A percentile compares a stretch with the other conserved stretches of the same genome.
These are phyloP conservation scores for Sorex araneus DNA, from an alignment of 2,113 vertebrate species.

Conservation along the genomic window DNA sequence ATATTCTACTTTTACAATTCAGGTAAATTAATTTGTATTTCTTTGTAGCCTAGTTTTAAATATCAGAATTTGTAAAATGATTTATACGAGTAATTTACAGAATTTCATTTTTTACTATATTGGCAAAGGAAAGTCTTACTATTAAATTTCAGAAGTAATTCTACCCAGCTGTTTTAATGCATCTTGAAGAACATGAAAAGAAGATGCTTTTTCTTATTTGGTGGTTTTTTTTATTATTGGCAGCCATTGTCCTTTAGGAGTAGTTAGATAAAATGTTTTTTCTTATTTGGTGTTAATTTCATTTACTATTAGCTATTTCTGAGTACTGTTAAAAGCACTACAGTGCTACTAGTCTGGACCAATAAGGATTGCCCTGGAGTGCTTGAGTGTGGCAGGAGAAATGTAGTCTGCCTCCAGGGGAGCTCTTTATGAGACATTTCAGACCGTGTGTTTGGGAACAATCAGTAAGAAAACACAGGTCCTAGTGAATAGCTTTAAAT, in stretches of 20 bases:
- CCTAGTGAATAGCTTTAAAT: slow-evolving; percentile 51
- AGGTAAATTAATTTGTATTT: slow-evolving; percentile 42
- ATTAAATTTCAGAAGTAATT: slow-evolving; percentile 48
- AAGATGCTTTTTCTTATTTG: background rate
- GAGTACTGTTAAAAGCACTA: slow-evolving; percentile 54
- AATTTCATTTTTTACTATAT: slow-evolving; percentile 16
- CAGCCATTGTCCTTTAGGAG: background rate
- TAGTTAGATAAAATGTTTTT: slow-evolving; percentile 34
- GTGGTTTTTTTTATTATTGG: too few relatives aligned
- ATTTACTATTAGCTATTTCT: too few relatives aligned
- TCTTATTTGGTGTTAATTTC: slow-evolving; percentile 64
- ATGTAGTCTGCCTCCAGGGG: slow-evolving; percentile 30
- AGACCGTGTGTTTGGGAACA: slow-evolving; percentile 20
- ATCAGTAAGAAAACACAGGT: slow-evolving; percentile 32
- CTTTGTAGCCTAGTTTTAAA: slow-evolving; percentile 61
- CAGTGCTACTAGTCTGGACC: slow-evolving; percentile 10
- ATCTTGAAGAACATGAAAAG: slow-evolving; percentile 27
- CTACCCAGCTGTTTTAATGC: slow-evolving; percentile 21
- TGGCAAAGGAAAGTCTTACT: slow-evolving; percentile 29
- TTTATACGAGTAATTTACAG: slow-evolving; percentile 32
- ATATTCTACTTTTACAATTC: background rate
- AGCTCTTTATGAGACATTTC: slow-evolving; percentile 2
- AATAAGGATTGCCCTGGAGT: slow-evolving; percentile 37
- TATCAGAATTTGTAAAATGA: slow-evolving; percentile 65
- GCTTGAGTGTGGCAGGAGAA: slow-evolving; percentile 36